A percentile compares a stretch with the other conserved stretches of the same genome.
Evolutionary conservation across 2,888 invertebrate genomes (phyloP).

Genomic region (Cheilosia scutellata): DNA sequence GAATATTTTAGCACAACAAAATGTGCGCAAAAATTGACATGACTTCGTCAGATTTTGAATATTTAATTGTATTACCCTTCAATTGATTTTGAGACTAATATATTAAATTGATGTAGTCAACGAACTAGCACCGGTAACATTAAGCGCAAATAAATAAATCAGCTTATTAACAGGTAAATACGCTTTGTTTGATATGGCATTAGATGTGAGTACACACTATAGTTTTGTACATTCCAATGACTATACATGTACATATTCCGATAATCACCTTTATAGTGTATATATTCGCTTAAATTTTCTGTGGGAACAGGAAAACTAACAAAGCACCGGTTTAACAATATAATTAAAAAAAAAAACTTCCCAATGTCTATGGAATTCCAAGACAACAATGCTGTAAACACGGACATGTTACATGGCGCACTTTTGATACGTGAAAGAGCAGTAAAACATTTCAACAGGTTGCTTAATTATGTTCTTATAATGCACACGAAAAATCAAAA

Average conservation of each 20-base stretch:
- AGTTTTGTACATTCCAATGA: background rate
- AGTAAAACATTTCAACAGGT: background rate
- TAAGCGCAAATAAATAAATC: constrained; percentile 15
- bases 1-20: too few species aligned
- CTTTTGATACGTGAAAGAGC: too few species aligned
- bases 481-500: background rate
- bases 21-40: background rate
- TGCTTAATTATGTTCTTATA: background rate
- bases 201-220: background rate
- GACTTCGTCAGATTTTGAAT: background rate
- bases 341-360: constrained; percentile 14
- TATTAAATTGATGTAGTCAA: constrained; percentile 19
- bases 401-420: background rate
- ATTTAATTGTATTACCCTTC: background rate
- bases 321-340: background rate
- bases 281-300: background rate
- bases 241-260: background rate
- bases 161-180: constrained; percentile 24
- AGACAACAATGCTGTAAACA: background rate
- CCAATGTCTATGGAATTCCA: background rate
- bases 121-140: constrained; percentile 9
- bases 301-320: constrained; percentile 5
- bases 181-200: constrained; percentile 1
- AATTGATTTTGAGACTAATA: background rate
- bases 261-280: background rate